Base-by-base conservation (phyloP, 2,888 invertebrate species). In the Limnephilus lunatus region DNA sequence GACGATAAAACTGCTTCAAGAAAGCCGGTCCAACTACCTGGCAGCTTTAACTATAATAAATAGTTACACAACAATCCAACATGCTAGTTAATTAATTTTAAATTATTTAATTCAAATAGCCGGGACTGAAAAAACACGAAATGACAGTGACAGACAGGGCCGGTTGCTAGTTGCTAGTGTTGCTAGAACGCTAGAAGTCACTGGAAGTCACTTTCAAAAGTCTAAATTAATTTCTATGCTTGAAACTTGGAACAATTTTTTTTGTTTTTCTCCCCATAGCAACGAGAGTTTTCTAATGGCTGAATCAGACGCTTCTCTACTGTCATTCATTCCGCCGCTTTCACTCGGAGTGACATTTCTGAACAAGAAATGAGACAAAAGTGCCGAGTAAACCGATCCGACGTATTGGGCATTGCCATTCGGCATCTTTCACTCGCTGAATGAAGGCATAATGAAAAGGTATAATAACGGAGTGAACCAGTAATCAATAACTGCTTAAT, bases 121-220 rank as follows among this genome's bases (percentile, higher is more conserved):
- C 32, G 85, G 68, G 25, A 68, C 68, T 25, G 53, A 68, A n/a
- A 53, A 68, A 9, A 25, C 68, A 80, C 85, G 32, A n/a, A 85
- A 44, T 48, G 85, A 90, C 83, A 86, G 86, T 68, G 68, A 9
- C 68, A 30, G 19, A 9, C 68, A 30, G 9, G n/a, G 30, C 85
- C 85, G 90, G 90, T 90, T 90, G 90, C 86, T 90, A 90, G 85
- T 68, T 90, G 83, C 53, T 3, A 4, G 14, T 2, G 15, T 48
- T 14, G 48, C 48, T 48, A 48, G 14, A n/a, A n/a, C n/a, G n/a
- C n/a, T n/a, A n/a, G n/a, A n/a, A n/a, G n/a, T n/a, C n/a, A n/a
- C n/a, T n/a, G n/a, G n/a, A 15, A 15, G 68, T 68, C 68, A n/a
- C n/a, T 68, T 68, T 68, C 5, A 25, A 68, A 53, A 19, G 25